phyloP scores from a whole-genome alignment of 2,797 vertebrate species.

The Antrozous pallidus region DNA sequence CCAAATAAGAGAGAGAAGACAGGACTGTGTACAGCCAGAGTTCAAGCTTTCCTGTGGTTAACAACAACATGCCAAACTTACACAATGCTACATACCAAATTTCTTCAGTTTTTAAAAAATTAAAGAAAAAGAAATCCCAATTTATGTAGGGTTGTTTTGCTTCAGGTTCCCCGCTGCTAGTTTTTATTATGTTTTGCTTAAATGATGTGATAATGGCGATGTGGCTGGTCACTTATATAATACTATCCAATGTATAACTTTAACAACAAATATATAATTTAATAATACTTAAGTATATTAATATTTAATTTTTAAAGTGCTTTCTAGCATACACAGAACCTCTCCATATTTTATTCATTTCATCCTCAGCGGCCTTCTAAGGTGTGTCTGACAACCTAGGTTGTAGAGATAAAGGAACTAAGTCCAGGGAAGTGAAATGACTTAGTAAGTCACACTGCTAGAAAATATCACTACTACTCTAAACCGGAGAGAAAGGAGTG shows the following conservation, averaged over 20 bases:
- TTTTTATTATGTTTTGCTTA: neutral
- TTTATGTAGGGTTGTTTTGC: neutral
- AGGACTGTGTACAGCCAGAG: neutral
- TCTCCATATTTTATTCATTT: slow-evolving; percentile 28
- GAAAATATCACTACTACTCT: neutral
- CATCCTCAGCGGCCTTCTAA: neutral
- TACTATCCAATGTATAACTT: neutral
- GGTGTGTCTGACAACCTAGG: neutral
- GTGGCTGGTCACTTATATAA: neutral
- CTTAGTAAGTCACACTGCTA: neutral
- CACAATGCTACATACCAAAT: neutral
- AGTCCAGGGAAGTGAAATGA: neutral
- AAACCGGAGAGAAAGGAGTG: neutral
- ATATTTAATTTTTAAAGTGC: slow-evolving; percentile 31
- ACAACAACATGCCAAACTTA: slow-evolving; percentile 16
- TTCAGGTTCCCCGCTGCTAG: neutral
- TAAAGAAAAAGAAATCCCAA: neutral
- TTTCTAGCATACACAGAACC: neutral
- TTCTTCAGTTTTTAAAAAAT: neutral
- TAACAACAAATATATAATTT: neutral
- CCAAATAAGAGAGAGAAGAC: neutral
- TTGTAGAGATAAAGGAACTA: neutral
- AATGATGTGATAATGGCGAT: neutral
- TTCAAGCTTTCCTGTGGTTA: neutral
- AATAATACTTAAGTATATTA: neutral